Base-by-base conservation (phyloP, 1,140 invertebrate species). In the Lordiphosa collinella region DNA sequence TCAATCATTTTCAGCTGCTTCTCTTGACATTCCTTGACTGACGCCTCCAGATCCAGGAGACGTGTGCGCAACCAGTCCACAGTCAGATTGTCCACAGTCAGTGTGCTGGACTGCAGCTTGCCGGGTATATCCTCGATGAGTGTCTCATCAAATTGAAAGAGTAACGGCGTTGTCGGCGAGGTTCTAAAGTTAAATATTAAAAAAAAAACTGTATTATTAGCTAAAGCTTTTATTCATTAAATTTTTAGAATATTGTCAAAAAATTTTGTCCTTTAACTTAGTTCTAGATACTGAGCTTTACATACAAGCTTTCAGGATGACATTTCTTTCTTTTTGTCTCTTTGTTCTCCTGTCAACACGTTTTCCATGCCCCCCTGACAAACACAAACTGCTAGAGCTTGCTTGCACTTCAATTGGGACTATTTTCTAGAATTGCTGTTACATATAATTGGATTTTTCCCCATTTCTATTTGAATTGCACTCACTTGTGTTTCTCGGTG, bases 51-150 rank as follows among this genome's bases (percentile, higher is more conserved):
- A 64, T 97, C 95, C 2, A 90, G 91, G 29, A 96, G 87, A 62
- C 95, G 94, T 53, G 92, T 93, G 62, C 94, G 92, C 31, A 97
- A 87, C 94, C 94, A 96, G 65, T 96, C 95, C 32, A 96, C 93
- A 0, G 96, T 98, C 9, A 97, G 91, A 88, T 97, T 97, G 89
- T 98, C 96, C 0, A 98, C 94, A 0, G 96, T 95, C 36, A 98
- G 85, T 76, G 94, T 93, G 89, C 96, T 96, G 5, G 94, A 93
- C 67, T 93, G 91, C 11, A 97, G 90, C 88, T 94, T 95, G 10
- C 94, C 94, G 29, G 94, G 94, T 13, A 94, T 94, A 66, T 96
- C 94, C 74, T 97, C 94, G 2, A 97, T 93, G 55, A 97, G 90
- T 71, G 92, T 93, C 52, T 94, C 92, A 87, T 97, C 96, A 89